These are phyloP conservation scores for Prionailurus bengalensis DNA, from an alignment of 2,113 vertebrate species.

Conservation along the genomic window DNA sequence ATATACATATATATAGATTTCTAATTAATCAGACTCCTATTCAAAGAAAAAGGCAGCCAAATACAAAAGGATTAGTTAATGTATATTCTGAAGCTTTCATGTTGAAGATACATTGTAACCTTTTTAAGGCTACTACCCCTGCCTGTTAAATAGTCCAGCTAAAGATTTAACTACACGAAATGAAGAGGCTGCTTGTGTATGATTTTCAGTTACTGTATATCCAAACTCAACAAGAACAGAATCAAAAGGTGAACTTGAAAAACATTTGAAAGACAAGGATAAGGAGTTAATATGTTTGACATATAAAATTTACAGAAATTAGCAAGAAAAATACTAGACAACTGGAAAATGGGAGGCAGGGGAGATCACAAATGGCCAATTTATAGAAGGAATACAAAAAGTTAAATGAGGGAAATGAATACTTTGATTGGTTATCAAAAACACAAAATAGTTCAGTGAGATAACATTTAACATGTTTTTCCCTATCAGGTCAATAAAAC, in stretches of 20 bases:
- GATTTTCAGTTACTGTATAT: conserved; percentile 36
- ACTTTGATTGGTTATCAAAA: conserved; percentile 42
- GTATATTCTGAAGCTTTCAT: conserved; percentile 30
- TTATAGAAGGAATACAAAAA: conserved; percentile 57
- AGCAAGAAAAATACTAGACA: conserved; percentile 20
- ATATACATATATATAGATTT: background rate
- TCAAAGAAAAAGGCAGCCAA: conserved; percentile 49
- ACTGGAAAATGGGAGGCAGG: background rate
- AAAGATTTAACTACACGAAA: conserved; percentile 38
- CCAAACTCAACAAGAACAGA: conserved; percentile 49
- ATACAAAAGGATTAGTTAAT: conserved; percentile 18
- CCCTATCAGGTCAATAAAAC: background rate
- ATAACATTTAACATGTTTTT: background rate
- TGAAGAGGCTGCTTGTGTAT: conserved; percentile 19
- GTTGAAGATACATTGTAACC: background rate
- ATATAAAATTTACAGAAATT: conserved; percentile 45
- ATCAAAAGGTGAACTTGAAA: conserved; percentile 52
- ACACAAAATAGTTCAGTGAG: conserved; percentile 5
- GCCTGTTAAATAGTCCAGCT: conserved; percentile 24
- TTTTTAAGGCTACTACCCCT: background rate
- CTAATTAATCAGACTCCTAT: conserved; percentile 37
- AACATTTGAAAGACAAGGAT: conserved; percentile 22
- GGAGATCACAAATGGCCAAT: background rate
- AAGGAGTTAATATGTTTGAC: conserved; percentile 7
- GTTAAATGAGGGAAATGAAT: conserved; percentile 35